These are phyloP conservation scores for Atherix ibis DNA, from an alignment of 2,888 invertebrate species.

Conservation along the genomic window DNA sequence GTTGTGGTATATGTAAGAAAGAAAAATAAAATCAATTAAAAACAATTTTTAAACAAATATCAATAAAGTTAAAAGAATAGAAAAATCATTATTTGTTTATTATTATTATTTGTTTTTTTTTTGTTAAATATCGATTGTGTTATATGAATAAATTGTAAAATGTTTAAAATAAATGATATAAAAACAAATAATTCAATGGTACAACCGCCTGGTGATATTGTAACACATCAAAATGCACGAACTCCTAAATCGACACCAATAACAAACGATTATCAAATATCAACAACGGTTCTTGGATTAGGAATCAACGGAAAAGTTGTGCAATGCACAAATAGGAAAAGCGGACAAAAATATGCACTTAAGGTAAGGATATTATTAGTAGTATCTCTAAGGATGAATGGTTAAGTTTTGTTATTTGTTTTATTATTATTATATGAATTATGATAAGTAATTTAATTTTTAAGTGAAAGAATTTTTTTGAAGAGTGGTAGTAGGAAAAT, in stretches of 20 bases:
- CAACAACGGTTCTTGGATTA: constrained; percentile 82
- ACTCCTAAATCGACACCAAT: constrained; percentile 62
- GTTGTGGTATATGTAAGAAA: too few species aligned
- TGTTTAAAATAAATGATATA: background rate
- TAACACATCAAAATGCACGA: constrained; percentile 1
- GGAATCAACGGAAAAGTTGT: constrained; percentile 99
- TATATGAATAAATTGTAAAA: too few species aligned
- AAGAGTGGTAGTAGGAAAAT: too few species aligned
- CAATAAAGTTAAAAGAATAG: too few species aligned
- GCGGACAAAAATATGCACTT: constrained; percentile 69
- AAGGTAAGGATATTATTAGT: constrained; percentile 46
- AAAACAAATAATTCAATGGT: background rate
- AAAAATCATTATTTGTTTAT: too few species aligned
- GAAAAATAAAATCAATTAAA: too few species aligned
- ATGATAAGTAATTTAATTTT: too few species aligned
- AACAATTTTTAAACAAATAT: too few species aligned
- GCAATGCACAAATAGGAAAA: constrained; percentile 69
- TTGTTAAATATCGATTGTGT: too few species aligned
- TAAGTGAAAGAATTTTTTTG: too few species aligned
- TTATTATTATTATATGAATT: background rate
- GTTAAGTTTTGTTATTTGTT: constrained; percentile 1
- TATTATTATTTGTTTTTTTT: too few species aligned
- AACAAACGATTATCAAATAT: constrained; percentile 81
- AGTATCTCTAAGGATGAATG: background rate
- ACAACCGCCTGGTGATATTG: background rate